A percentile compares a stretch with the other conserved stretches of the same genome.
phyloP scores from a whole-genome alignment of 2,797 vertebrate species.

The Erithacus rubecula region DNA sequence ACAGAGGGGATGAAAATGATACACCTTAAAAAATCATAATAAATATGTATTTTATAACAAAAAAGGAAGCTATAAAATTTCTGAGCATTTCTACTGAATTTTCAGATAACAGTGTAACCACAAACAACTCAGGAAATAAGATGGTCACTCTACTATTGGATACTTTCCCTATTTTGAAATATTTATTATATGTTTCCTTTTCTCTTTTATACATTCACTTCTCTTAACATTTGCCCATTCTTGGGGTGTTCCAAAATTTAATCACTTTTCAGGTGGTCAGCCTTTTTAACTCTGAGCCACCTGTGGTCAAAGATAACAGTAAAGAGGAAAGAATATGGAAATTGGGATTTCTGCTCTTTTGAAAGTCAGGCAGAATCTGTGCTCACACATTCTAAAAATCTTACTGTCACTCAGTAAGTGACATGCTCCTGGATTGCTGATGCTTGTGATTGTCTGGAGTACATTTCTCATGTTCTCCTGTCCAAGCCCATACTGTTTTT shows the following conservation, averaged over 20 bases:
- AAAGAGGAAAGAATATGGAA: neutral
- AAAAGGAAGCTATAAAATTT: neutral
- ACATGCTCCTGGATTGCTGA: neutral
- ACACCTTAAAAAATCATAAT: neutral
- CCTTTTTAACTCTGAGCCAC: neutral
- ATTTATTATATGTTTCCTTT: neutral
- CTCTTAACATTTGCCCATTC: neutral
- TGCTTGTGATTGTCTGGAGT: neutral
- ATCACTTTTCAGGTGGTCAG: neutral
- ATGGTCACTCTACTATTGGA: neutral
- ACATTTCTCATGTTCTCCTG: rapidly evolving
- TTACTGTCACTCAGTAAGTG: neutral
- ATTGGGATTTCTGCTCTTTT: neutral
- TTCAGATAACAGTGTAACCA: neutral
- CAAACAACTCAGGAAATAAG: neutral
- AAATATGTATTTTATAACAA: neutral
- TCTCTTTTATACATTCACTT: neutral
- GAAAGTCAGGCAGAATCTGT: neutral
- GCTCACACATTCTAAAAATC: neutral
- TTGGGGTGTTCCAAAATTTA: neutral
- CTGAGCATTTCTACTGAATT: neutral
- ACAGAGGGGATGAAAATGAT: neutral
- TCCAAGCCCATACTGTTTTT: neutral
- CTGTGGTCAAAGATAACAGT: neutral
- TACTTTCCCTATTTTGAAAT: neutral